These are phyloP conservation scores for Geodia barretti DNA, from an alignment of 37 sponge, comb jelly and placozoan species.

Conservation along the genomic window DNA sequence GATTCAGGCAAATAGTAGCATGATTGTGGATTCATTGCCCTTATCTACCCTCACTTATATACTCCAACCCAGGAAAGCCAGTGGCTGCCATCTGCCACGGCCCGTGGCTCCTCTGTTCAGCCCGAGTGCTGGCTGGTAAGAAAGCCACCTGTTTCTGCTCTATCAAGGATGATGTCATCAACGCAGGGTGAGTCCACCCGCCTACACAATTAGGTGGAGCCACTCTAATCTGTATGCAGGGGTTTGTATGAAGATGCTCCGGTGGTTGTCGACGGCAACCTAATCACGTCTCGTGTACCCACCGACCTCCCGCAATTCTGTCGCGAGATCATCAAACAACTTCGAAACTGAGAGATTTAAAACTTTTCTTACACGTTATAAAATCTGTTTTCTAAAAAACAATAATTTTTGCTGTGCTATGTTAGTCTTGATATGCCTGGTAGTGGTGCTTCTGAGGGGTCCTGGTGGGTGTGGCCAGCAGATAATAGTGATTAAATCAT, in stretches of 20 bases:
- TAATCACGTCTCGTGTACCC: constrained; percentile 68
- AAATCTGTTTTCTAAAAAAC: too few relatives aligned
- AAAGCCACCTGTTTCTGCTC: constrained; percentile 70
- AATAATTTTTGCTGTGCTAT: too few relatives aligned
- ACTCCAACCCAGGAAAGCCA: constrained; percentile 60
- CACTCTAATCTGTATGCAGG: too few relatives aligned
- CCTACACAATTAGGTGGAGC: too few relatives aligned
- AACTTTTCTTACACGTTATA: too few relatives aligned
- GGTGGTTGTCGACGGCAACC: constrained; percentile 76
- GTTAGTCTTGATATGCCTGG: not conserved
- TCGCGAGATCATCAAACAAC: constrained; percentile 53
- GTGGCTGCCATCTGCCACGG: constrained; percentile 77
- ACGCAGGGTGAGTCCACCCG: constrained; percentile 66
- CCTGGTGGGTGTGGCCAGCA: not conserved
- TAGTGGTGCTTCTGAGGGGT: not conserved
- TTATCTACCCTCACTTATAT: not conserved
- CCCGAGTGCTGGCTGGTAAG: constrained; percentile 48
- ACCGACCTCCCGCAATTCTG: constrained; percentile 74
- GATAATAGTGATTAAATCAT: not conserved
- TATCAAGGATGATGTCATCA: constrained; percentile 80
- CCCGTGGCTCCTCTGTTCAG: constrained; percentile 74
- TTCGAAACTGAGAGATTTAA: constrained; percentile 27
- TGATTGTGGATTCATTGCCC: too few relatives aligned
- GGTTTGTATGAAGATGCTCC: constrained; percentile 62
- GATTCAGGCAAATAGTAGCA: constrained; percentile 24